phyloP scores from a whole-genome alignment of 2,113 vertebrate species.

The Platycercus adscitus region DNA sequence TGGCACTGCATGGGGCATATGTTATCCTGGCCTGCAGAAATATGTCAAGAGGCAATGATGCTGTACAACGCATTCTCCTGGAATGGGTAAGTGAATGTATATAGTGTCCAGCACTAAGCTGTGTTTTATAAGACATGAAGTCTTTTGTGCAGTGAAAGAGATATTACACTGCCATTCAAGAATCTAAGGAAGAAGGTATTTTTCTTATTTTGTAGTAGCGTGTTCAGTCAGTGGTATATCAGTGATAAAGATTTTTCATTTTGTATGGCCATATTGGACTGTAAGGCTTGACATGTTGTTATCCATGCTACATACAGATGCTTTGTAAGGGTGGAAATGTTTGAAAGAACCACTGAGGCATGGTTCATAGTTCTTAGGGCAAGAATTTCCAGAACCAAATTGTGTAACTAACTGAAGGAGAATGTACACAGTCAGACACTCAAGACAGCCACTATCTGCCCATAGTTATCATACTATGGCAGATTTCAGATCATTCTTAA shows the following conservation, averaged over 20 bases:
- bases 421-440: not conserved
- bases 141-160: not conserved
- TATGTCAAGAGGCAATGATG: constrained; percentile 79
- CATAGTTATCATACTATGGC: not conserved
- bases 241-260: not conserved
- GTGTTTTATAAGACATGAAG: fast-evolving
- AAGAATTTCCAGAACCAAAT: not conserved
- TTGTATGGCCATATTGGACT: fast-evolving
- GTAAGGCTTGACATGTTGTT: not conserved
- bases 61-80: constrained; percentile 80
- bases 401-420: not conserved
- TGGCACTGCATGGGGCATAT: constrained; percentile 91
- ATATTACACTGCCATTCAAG: fast-evolving
- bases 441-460: not conserved
- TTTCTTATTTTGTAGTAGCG: not conserved
- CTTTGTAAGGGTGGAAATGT: not conserved
- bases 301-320: fast-evolving
- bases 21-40: constrained; percentile 95
- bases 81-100: constrained; percentile 88
- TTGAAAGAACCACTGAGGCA: not conserved
- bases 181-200: not conserved
- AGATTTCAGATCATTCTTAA: not conserved
- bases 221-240: not conserved
- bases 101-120: not conserved
- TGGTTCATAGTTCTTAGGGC: not conserved